These are phyloP conservation scores for Cyprinus carpio DNA, from an alignment of 2,113 vertebrate genomes.

Conservation along the genomic window DNA sequence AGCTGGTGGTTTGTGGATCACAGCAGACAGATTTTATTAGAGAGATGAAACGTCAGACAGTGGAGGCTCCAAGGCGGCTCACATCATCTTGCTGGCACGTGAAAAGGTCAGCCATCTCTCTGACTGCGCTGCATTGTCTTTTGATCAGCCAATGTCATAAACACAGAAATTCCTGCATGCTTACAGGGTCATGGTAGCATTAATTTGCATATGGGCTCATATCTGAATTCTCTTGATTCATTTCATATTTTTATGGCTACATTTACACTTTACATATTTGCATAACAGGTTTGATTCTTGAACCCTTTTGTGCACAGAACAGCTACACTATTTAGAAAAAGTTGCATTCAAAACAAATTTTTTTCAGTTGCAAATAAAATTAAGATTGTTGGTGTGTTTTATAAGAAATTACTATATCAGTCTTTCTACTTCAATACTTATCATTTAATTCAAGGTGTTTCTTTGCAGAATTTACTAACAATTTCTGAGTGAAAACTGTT, in stretches of 20 bases:
- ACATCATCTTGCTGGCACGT: constrained; percentile 32
- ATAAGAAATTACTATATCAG: no score
- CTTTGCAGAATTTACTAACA: no score
- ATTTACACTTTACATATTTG: background rate
- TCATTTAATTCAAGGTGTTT: no score
- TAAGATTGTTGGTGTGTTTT: no score
- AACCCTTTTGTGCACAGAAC: background rate
- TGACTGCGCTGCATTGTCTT: constrained; percentile 36
- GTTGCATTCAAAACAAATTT: no score
- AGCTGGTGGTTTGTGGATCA: constrained; percentile 63
- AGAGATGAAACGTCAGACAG: constrained; percentile 63
- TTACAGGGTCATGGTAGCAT: background rate
- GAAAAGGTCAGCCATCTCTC: constrained; percentile 49
- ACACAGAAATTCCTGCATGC: constrained; percentile 3
- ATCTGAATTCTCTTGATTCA: background rate
- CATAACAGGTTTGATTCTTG: background rate
- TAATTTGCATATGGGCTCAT: background rate
- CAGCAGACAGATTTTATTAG: constrained; percentile 55
- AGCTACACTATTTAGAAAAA: background rate
- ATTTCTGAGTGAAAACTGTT: no score
- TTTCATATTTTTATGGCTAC: background rate
- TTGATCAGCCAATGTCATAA: constrained; percentile 32
- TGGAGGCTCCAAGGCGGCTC: constrained; percentile 35
- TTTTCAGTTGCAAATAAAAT: no score
- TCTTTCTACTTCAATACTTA: no score